These are phyloP conservation scores for Camelus dromedarius DNA, from an alignment of 2,113 vertebrate species.

Conservation along the genomic window DNA sequence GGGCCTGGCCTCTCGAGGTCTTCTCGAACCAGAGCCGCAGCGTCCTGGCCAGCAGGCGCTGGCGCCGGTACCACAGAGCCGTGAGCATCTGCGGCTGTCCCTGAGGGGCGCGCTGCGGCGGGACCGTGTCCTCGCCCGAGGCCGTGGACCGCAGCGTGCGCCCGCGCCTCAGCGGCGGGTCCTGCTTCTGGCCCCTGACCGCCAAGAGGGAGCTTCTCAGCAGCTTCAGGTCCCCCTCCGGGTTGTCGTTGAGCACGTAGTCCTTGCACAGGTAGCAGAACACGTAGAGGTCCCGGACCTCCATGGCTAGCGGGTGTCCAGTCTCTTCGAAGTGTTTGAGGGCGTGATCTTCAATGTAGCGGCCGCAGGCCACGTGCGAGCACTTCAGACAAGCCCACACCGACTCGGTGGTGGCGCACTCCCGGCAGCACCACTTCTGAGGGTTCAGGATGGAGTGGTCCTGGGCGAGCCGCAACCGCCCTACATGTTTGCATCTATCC, in stretches of 20 bases:
- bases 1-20: constrained; percentile 90
- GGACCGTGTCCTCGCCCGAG: constrained; percentile 82
- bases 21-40: constrained; percentile 90
- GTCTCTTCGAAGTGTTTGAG: constrained; percentile 95
- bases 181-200: constrained; percentile 85
- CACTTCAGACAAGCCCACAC: constrained; percentile 99
- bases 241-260: constrained; percentile 98
- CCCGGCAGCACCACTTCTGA: constrained; percentile 97
- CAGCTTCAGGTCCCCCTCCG: constrained; percentile 96
- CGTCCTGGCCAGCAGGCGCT: constrained; percentile 91
- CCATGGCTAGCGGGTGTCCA: constrained; percentile 96
- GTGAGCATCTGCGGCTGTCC: constrained; percentile 93
- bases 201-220: constrained; percentile 95
- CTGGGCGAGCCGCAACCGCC: constrained; percentile 96
- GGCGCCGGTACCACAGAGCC: constrained; percentile 95
- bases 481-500: constrained; percentile 99
- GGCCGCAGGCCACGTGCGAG: constrained; percentile 97
- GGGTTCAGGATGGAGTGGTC: constrained; percentile 99
- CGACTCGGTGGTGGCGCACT: constrained; percentile 95
- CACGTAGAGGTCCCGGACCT: constrained; percentile 96
- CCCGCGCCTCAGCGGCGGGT: constrained; percentile 85
- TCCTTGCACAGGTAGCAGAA: constrained; percentile 98
- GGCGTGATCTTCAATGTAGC: constrained; percentile 97
- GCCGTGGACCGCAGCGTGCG: constrained; percentile 93
- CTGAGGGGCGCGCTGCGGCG: constrained; percentile 84